Base-by-base conservation (phyloP, 2,888 invertebrate genomes). In the Epistrophe eligans region DNA sequence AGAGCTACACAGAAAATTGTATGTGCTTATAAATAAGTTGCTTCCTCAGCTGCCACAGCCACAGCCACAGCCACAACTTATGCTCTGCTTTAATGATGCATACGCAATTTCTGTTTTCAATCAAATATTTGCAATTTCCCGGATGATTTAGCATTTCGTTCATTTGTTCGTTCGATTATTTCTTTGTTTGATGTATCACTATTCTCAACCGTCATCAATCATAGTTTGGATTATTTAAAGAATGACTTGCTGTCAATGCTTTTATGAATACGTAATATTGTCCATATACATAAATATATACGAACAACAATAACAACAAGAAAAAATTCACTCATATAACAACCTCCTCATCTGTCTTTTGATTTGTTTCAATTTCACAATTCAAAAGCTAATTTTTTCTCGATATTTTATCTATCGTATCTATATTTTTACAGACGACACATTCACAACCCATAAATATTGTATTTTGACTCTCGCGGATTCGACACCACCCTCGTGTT, bases 391-490 rank as follows among this genome's bases (percentile, higher is more conserved):
- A 60, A 73, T 80, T 58, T 58, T 66, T 58, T 57, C 40, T 55
- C 55, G 9, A 74, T 81, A 48, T 57, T 79, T 50, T 67, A 45
- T 66, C 17, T 66, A 24, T 70, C 15, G 19, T 71, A 57, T 66
- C 52, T 66, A 80, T 66, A 80, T 45, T 62, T 76, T 28, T 50
- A 76, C 76, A 80, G 76, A 83, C 73, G 55, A 66, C 76, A 66
- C 76, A 48, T 57, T 66, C 43, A 19, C n/a, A 74, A 13, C 76
- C 80, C 80, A 84, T 84, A 84, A 84, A 84, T 84, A 76, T 77
- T 64, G 35, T 77, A 72, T 77, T 62, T 84, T 72, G 60, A 73
- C 58, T 77, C 24, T 24, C 77, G 84, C 67, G 77, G 81, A 77
- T 81, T 77, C 73, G 70, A 77, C 77, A 72, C 50, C 57, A 66